A percentile compares a stretch with the other conserved stretches of the same genome.
These are phyloP conservation scores for Clivina fossor DNA, from an alignment of 2,888 invertebrate genomes.

Conservation along the genomic window DNA sequence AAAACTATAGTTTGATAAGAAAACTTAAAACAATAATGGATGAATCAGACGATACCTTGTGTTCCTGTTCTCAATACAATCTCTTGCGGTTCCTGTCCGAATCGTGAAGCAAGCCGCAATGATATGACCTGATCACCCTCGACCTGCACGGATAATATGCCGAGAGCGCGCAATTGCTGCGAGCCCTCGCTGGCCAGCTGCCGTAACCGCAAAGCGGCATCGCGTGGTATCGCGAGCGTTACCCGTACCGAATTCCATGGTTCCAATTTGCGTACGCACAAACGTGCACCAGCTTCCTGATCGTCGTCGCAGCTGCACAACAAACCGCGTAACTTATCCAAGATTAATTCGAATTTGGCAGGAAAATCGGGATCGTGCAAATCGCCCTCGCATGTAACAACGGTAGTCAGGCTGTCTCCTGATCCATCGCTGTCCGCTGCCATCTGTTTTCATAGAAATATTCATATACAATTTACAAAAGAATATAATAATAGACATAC, in stretches of 20 bases:
- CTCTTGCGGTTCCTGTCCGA: slow-evolving; percentile 71
- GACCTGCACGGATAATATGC: slow-evolving; percentile 93
- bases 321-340: slow-evolving; percentile 76
- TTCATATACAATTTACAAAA: not conserved
- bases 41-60: slow-evolving; percentile 48
- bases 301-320: slow-evolving; percentile 53
- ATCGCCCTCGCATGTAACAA: slow-evolving; percentile 92
- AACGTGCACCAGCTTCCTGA: slow-evolving; percentile 51
- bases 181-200: slow-evolving; percentile 91
- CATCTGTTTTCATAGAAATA: slow-evolving; percentile 56
- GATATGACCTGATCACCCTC: slow-evolving; percentile 83
- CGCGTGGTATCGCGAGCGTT: slow-evolving; percentile 95
- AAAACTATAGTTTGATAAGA: no score
- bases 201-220: slow-evolving; percentile 88
- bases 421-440: slow-evolving; percentile 82
- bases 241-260: slow-evolving; percentile 99
- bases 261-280: slow-evolving; percentile 80
- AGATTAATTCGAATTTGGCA: slow-evolving; percentile 74
- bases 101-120: slow-evolving; percentile 64
- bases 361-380: slow-evolving; percentile 85
- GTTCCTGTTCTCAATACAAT: slow-evolving; percentile 64
- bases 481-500: not conserved
- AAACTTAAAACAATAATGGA: no score
- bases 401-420: slow-evolving; percentile 61
- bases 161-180: slow-evolving; percentile 84